Evolutionary conservation across 64 coral and sea anemone species (phyloP).

Genomic region (Hydrozoanthus tunicans): DNA sequence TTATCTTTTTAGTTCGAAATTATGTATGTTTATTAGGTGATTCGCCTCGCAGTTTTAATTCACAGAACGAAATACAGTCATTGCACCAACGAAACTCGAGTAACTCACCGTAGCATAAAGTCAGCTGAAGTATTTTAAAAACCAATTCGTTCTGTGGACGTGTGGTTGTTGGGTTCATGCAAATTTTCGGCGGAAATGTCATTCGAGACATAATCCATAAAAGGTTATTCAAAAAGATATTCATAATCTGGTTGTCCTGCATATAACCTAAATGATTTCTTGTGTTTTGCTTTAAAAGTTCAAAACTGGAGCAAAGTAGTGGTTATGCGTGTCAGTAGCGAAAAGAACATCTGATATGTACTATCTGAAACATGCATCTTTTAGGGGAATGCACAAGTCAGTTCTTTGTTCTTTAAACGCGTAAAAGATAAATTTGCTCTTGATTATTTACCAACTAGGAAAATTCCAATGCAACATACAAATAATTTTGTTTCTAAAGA

Average conservation of each 20-base stretch:
- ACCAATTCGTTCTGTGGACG: not conserved
- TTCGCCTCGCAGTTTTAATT: not conserved
- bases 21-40: not conserved
- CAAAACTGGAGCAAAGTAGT: not conserved
- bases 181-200: conserved; percentile 50
- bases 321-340: conserved; percentile 9
- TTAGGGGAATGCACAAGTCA: not conserved
- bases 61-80: not conserved
- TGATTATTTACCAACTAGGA: not conserved
- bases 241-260: not conserved
- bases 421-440: not conserved
- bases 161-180: not conserved
- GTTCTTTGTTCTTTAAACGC: not conserved
- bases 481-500: not conserved
- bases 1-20: not conserved
- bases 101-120: not conserved
- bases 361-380: not conserved
- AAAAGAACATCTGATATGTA: not conserved
- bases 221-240: not conserved
- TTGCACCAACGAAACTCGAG: not conserved
- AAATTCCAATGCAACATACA: not conserved
- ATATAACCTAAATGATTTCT: not conserved
- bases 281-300: not conserved
- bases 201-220: conserved; percentile 27
- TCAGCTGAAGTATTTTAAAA: not conserved